phyloP scores from a whole-genome alignment of 2,888 invertebrate genomes.

The Xestia c-nigrum region DNA sequence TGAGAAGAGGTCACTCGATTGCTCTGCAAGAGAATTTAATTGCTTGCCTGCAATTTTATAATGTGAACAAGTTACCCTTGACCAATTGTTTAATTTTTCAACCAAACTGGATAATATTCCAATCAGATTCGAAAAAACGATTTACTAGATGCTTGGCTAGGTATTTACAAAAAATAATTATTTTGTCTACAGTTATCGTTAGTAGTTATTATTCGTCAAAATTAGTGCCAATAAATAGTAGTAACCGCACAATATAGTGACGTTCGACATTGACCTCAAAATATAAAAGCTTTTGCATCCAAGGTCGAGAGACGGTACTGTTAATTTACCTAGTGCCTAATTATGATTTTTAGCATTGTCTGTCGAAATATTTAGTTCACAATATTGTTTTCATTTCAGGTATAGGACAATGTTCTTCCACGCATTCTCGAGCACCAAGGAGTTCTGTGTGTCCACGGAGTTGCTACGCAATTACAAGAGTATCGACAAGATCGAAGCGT shows the following conservation, averaged over 20 bases:
- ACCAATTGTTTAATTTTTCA: slow-evolving; percentile 10
- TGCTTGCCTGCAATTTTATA: background rate
- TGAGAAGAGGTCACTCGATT: slow-evolving; percentile 7
- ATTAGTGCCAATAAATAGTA: slow-evolving; percentile 39
- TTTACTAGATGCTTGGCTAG: background rate
- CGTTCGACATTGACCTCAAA: slow-evolving; percentile 75
- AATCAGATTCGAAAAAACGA: background rate
- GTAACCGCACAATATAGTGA: slow-evolving; percentile 46
- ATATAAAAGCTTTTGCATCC: slow-evolving; percentile 66
- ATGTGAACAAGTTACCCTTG: slow-evolving; percentile 30
- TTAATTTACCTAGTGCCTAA: slow-evolving; percentile 50
- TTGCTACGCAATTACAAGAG: slow-evolving; percentile 93
- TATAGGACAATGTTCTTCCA: slow-evolving; percentile 95
- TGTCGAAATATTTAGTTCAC: slow-evolving; percentile 49
- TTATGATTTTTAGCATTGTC: slow-evolving; percentile 59
- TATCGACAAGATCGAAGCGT: slow-evolving; percentile 92
- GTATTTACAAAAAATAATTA: background rate
- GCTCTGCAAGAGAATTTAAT: background rate
- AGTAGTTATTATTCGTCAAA: slow-evolving; percentile 21
- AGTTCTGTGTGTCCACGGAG: slow-evolving; percentile 94
- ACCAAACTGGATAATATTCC: background rate
- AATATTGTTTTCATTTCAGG: slow-evolving; percentile 78
- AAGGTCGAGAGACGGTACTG: slow-evolving; percentile 66
- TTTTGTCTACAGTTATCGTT: background rate
- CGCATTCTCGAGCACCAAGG: slow-evolving; percentile 94